phyloP scores from a whole-genome alignment of 2,797 vertebrate species.

The Microctenopoma lineatum region DNA sequence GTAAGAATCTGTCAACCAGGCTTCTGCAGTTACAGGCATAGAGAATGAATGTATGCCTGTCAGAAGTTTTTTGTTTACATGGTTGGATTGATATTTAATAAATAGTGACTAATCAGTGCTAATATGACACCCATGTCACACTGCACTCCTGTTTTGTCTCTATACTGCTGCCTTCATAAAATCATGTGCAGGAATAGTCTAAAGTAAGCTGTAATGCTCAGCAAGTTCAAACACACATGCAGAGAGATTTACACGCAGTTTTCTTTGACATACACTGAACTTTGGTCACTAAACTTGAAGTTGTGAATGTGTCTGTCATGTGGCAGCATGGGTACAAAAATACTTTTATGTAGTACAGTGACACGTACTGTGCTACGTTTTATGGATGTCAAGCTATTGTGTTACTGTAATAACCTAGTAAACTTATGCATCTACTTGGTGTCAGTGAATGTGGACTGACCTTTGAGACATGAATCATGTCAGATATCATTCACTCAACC shows the following conservation, averaged over 20 bases:
- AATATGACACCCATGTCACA: conserved; percentile 4
- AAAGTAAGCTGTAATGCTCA: not conserved
- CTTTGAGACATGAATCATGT: conserved; percentile 23
- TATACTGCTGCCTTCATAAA: conserved; percentile 22
- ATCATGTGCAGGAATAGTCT: conserved; percentile 25
- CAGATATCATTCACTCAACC: conserved; percentile 10
- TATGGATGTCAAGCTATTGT: not conserved
- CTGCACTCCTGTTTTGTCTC: conserved; percentile 5
- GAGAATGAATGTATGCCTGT: conserved; percentile 9
- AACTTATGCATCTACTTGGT: conserved; percentile 6
- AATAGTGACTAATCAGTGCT: not conserved
- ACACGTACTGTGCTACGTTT: conserved; percentile 1
- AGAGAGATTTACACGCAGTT: not conserved
- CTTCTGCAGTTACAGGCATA: not conserved
- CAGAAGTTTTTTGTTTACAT: conserved; percentile 6
- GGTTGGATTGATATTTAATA: not conserved
- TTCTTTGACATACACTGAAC: conserved; percentile 46
- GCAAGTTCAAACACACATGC: too few species aligned
- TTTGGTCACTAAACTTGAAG: conserved; percentile 58
- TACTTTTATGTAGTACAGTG: conserved; percentile 11
- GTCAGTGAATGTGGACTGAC: conserved; percentile 12
- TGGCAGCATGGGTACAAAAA: conserved; percentile 25
- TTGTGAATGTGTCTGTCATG: conserved; percentile 56
- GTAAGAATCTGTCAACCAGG: conserved; percentile 22
- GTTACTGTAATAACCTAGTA: conserved; percentile 1